Conservation (phyloP, 1,140 invertebrate species). For the Centruroides sculpturatus region DNA sequence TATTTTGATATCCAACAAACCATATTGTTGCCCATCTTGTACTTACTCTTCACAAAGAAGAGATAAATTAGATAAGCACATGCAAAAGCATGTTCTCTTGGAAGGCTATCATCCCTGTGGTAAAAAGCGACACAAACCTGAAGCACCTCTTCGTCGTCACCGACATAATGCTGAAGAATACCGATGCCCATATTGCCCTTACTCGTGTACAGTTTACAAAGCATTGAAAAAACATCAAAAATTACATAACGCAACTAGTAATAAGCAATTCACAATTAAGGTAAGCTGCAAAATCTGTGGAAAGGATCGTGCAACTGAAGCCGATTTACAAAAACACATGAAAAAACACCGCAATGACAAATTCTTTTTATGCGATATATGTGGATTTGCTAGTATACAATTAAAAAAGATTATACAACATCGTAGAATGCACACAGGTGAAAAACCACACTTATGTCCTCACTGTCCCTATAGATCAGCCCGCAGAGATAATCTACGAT, state of each 20-base stretch:
- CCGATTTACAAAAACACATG: conserved; percentile 38
- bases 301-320: conserved; percentile 37
- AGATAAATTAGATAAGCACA: conserved; percentile 24
- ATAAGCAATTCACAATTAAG: conserved; percentile 20
- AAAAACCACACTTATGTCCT: conserved; percentile 40
- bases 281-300: conserved; percentile 42
- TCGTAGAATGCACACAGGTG: conserved; percentile 41
- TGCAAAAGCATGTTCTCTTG: conserved; percentile 21
- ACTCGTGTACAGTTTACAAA: conserved; percentile 41
- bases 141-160: conserved; percentile 21
- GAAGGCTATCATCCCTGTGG: conserved; percentile 24
- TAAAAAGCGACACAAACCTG: conserved; percentile 23
- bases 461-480: conserved; percentile 41
- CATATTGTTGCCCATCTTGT: conserved; percentile 22
- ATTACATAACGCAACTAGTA: conserved; percentile 16
- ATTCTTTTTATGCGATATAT: conserved; percentile 42
- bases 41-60: conserved; percentile 18
- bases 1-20: background rate
- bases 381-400: conserved; percentile 40
- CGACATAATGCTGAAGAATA: conserved; percentile 35
- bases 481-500: conserved; percentile 38
- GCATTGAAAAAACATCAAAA: conserved; percentile 38
- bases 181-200: conserved; percentile 36
- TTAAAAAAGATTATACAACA: conserved; percentile 33
- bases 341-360: conserved; percentile 38